Base-by-base conservation (phyloP, 2,113 vertebrate genomes). In the Struthidea cinerea region DNA sequence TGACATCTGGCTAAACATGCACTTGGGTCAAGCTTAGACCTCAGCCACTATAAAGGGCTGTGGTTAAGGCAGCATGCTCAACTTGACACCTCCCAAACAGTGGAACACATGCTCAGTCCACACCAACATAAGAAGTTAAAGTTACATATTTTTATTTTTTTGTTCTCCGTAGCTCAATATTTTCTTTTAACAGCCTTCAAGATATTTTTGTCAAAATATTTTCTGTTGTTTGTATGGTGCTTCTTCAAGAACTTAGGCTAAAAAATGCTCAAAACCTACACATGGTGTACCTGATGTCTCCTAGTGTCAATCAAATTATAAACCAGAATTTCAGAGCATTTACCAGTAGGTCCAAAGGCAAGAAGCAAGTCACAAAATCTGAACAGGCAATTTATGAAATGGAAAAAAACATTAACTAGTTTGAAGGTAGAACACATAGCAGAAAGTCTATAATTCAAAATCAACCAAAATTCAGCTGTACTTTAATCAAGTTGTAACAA, bases 1-100 rank as follows among this genome's bases (percentile, higher is more conserved):
- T 92, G 93, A 95, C 95, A 95, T 96, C 93, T 95, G 94, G 82
- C 93, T 88, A 96, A 97, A 97, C 84, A 95, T 59, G 55, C 60
- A 56, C 90, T 92, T 77, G 79, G 85, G 92, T 95, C 85, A 95
- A 90, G 79, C 94, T 93, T 93, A 96, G 93, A 84, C 50, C 35
- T 94, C 90, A 95, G 75, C 68, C 94, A 84, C 75, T 93, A 70
- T 37, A 95, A 90, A 93, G 60, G 32, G 7, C 39, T 90, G 55
- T 90, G 85, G 87, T 56, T 90, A 88, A 86, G 93, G 85, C 23
- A 90, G 33, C 42, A 44, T 16, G 52, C 39, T 93, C 77, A 74
- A 52, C 39, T 69, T 93, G 91, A 93, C 84, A 89, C 89, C 89
- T 93, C 70, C 78, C 47, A 88, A 88, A 70, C 41, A 77, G 35